Evolutionary conservation across 2,113 vertebrate genomes (phyloP), one percentile per base, ranked within the genome.

Genomic region (Cyphomyrus discorhynchus): DNA sequence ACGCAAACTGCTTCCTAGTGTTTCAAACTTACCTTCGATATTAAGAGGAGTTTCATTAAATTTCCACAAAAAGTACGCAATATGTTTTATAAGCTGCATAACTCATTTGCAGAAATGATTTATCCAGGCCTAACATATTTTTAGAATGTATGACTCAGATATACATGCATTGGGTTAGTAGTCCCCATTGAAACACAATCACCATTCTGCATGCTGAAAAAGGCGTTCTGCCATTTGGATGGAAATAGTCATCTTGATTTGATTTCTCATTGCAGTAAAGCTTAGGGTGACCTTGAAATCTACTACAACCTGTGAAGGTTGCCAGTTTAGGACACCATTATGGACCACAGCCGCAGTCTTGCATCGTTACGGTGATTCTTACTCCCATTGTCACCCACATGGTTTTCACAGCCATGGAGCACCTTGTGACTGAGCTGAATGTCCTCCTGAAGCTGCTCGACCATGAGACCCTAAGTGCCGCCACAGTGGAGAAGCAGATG

Each of bases 361-460:
- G 21, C 9, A 1, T 52, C 56, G 10, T 19, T 10, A 21, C 31
- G 27, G 21, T 19, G 21, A 27, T 58, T 27, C 9, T 15, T 46
- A 5, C 58, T 88, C 46, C 47, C 21, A 10, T 27, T 88, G 56
- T 88, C 87, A n/a, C 87, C 58, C 5, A 2, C 11, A 39, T 92
- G 89, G 91, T 17, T 90, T 83, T 91, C 88, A 62, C 93, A 96
- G 97, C 95, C 90, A 95, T 99, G 93, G 98, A 99, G 93, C 97
- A 97, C 89, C 97, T 99, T 70, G 95, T 99, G 85, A 97, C 95
- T 0, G 98, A 99, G 94, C 96, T 99, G 88, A 95, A 95, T 0
- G 52, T 97, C 62, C 94, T 99, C 87, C 97, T 99, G 91, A 98
- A 97, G 94, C 95, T 99, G 94, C 93, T 99, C 94, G 98, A 99